Base-by-base conservation (phyloP, 1,140 invertebrate species). In the Physella acuta region DNA sequence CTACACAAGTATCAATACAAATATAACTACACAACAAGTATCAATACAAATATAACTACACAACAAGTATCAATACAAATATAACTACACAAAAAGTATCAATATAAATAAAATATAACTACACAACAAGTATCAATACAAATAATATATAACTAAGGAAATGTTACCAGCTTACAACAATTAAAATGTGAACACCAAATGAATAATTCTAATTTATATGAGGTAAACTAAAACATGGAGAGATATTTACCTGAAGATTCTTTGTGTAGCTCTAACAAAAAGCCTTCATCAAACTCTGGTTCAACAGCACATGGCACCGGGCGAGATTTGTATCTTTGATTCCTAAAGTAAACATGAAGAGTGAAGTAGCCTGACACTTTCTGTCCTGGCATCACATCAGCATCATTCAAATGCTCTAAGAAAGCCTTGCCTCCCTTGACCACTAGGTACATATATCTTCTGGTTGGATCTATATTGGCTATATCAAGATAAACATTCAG, bases 261-360 rank as follows among this genome's bases (percentile, higher is more conserved):
- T 72, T 83, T 84, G 71, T 85, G 83, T 8, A 85, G 73, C 70
- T 85, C 84, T 5, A 85, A 63, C 24, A 85, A 71, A 73, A 85
- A 85, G 5, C 80, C 81, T 65, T 85, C 83, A 61, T 82, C 77
- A 70, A 85, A 78, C 37, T 78, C 75, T 4, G 84, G 84, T 69
- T 85, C 84, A 78, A 81, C 82, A 2, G 82, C 81, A 78, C 82
- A 84, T 2, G 81, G 76, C 14, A 81, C 77, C 14, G 84, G 81
- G 30, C 80, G 63, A n/a, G 83, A 83, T 61, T 76, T 79, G 63
- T 83, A 84, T 39, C 84, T 74, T 62, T 85, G 84, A 36, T 79
- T 81, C 14, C 84, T 71, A 65, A 84, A 85, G 70, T 82, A 74
- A 20, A 85, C 39, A 66, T 83, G 82, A 31, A 85, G 75, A 1